Percentiles rank a stretch among this genome's conserved stretches.
Conservation (phyloP, 2,797 vertebrate species). For the Staurois parvus region DNA sequence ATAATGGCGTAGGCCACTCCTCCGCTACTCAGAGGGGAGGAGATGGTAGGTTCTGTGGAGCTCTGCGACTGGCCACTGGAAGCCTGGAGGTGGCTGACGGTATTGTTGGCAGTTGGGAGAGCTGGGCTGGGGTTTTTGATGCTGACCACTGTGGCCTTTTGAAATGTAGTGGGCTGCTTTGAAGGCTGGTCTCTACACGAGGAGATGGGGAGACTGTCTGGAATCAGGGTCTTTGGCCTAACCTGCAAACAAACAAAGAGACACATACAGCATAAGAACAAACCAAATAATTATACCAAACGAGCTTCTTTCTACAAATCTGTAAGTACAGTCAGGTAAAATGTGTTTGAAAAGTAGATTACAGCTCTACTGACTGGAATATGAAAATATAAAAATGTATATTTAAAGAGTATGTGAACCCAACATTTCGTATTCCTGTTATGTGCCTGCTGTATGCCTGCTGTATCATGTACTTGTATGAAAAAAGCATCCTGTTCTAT, state of each 20-base stretch:
- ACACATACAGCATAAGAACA: background rate
- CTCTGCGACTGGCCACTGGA: constrained; percentile 75
- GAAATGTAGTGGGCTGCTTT: constrained; percentile 82
- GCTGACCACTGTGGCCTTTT: constrained; percentile 80
- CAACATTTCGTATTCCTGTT: too few species aligned
- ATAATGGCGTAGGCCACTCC: constrained; percentile 96
- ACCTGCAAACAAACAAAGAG: constrained; percentile 78
- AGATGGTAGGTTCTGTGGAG: constrained; percentile 67
- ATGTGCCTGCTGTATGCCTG: too few species aligned
- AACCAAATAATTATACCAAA: too few species aligned
- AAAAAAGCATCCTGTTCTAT: too few species aligned
- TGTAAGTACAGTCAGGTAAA: too few species aligned
- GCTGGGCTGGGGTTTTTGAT: constrained; percentile 87
- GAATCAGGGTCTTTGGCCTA: constrained; percentile 98
- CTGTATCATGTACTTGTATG: too few species aligned
- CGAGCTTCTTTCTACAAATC: too few species aligned
- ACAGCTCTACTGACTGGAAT: too few species aligned
- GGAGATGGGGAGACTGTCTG: constrained; percentile 92
- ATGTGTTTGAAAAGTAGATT: too few species aligned
- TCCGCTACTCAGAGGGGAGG: constrained; percentile 76
- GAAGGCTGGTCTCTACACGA: constrained; percentile 87
- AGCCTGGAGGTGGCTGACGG: constrained; percentile 84
- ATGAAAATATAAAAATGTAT: too few species aligned
- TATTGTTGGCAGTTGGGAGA: constrained; percentile 93
- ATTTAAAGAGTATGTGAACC: too few species aligned